Conservation (phyloP, 2,888 invertebrate genomes). For the Protophormia terraenovae region DNA sequence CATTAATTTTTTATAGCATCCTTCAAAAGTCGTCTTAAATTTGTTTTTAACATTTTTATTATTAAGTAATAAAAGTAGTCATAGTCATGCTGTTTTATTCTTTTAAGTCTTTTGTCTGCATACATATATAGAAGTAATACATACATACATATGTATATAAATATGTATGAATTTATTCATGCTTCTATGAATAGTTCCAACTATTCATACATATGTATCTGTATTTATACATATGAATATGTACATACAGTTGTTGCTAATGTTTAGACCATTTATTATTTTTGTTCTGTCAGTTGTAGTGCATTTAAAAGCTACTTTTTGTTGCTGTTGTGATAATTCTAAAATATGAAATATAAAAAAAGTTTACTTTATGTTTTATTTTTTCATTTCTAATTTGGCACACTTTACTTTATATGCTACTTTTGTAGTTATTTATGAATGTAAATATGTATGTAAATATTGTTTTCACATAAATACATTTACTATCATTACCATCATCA, state of each 20-base stretch:
- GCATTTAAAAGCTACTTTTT: conserved; percentile 28
- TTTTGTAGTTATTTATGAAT: conserved; percentile 48
- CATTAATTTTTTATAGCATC: too few species aligned
- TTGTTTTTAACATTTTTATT: neutral
- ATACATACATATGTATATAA: too few species aligned
- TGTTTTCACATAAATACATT: neutral
- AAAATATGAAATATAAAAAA: conserved; percentile 19
- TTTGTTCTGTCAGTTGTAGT: conserved; percentile 56
- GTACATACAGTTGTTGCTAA: conserved; percentile 26
- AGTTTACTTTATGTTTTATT: neutral
- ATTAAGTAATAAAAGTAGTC: conserved; percentile 32
- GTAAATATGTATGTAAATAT: neutral
- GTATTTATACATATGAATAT: neutral
- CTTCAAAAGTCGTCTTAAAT: too few species aligned
- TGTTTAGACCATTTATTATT: conserved; percentile 55
- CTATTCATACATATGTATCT: neutral
- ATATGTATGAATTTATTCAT: conserved; percentile 48
- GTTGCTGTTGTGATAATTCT: conserved; percentile 37
- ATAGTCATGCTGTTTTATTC: conserved; percentile 13
- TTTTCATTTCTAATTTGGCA: conserved; percentile 55
- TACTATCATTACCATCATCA: conserved; percentile 7
- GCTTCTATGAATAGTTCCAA: neutral
- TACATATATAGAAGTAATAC: conserved; percentile 15
- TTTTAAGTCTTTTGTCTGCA: conserved; percentile 41
- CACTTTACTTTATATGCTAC: conserved; percentile 50